phyloP scores from a whole-genome alignment of 2,797 vertebrate species.

The Muscicapa comitata region DNA sequence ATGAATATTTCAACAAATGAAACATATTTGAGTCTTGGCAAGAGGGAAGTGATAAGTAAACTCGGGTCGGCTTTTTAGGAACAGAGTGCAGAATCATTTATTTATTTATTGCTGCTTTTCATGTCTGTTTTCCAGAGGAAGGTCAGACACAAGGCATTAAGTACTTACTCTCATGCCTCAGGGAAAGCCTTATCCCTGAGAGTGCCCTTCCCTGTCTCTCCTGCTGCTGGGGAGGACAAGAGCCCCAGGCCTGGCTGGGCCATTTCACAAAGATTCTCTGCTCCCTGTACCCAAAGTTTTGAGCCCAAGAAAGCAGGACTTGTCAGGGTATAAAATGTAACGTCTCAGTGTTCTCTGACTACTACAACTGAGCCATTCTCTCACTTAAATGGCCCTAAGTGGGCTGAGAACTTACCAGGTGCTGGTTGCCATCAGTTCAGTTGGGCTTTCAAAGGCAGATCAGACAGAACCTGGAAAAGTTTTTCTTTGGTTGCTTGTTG shows the following conservation, averaged over 20 bases:
- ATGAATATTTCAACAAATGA: constrained; percentile 30
- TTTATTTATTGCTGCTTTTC: constrained; percentile 19
- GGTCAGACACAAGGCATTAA: accelerated
- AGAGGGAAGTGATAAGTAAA: background rate
- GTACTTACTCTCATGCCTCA: accelerated
- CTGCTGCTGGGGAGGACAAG: background rate
- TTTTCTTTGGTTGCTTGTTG: background rate
- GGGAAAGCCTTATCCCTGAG: background rate
- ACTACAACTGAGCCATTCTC: accelerated
- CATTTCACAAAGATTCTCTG: background rate
- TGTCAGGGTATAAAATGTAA: background rate
- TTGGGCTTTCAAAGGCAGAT: background rate
- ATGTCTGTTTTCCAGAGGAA: background rate
- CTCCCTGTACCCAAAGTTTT: accelerated
- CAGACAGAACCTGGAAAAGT: background rate
- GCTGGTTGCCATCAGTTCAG: background rate
- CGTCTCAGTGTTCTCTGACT: background rate
- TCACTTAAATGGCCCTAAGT: background rate
- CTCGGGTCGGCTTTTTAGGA: background rate
- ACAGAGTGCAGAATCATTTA: background rate
- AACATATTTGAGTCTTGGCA: background rate
- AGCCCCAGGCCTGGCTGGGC: background rate
- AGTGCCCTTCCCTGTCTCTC: background rate
- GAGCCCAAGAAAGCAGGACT: background rate
- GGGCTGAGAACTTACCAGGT: background rate